Evolutionary conservation across 2,113 vertebrate genomes (phyloP).

Genomic region (Ailuropoda melanoleuca): DNA sequence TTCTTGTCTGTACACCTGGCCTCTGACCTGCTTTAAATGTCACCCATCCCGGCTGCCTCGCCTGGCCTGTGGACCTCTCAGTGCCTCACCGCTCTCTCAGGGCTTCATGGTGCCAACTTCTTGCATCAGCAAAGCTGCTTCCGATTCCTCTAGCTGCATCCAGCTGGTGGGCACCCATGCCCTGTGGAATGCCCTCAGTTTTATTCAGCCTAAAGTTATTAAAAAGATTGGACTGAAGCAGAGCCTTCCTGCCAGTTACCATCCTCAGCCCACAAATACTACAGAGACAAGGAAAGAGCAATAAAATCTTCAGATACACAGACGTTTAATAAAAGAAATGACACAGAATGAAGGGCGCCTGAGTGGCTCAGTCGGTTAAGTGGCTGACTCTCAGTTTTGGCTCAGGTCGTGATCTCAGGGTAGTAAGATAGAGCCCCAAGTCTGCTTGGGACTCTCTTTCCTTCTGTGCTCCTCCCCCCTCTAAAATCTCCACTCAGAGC

Average conservation of each 20-base stretch:
- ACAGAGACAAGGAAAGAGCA: background rate
- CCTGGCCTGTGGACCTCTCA: background rate
- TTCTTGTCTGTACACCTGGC: background rate
- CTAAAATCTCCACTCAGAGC: background rate
- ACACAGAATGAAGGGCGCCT: background rate
- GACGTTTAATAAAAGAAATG: background rate
- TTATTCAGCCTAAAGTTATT: background rate
- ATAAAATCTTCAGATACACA: background rate
- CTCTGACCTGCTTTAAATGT: background rate
- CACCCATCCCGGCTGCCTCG: background rate
- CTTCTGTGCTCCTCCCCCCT: background rate
- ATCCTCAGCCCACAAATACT: background rate
- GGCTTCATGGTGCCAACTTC: background rate
- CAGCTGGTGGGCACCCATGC: background rate
- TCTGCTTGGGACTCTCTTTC: background rate
- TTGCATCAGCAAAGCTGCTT: background rate
- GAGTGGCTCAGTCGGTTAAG: background rate
- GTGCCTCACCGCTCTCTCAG: background rate
- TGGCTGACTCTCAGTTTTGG: background rate
- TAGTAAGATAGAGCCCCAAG: background rate
- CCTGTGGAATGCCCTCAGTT: background rate
- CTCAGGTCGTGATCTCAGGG: background rate
- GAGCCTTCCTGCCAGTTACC: background rate
- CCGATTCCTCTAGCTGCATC: background rate
- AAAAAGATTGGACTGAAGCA: background rate